These are phyloP conservation scores for Lysandra coridon DNA, from an alignment of 2,888 invertebrate genomes.

Conservation along the genomic window DNA sequence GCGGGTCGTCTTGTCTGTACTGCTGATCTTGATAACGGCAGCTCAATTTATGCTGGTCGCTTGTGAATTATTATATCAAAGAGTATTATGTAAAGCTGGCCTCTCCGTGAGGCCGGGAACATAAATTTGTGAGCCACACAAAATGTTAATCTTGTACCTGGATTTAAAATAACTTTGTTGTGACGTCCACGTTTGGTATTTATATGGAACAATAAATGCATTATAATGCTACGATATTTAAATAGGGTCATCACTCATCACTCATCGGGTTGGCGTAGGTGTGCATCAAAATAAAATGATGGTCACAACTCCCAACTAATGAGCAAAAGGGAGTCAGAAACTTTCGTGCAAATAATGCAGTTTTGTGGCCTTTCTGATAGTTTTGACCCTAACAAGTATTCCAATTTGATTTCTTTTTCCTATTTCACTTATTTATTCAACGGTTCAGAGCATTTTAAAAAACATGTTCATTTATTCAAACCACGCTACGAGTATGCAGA, in stretches of 20 bases:
- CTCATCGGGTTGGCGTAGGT: too few relatives aligned
- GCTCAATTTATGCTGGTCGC: conserved; percentile 14
- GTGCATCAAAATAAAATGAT: too few relatives aligned
- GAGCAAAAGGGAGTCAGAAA: too few relatives aligned
- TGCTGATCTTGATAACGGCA: conserved; percentile 2
- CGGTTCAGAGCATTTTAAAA: background rate
- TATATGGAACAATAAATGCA: background rate
- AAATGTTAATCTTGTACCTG: conserved; percentile 15
- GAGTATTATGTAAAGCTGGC: conserved; percentile 22
- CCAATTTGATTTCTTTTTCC: too few relatives aligned
- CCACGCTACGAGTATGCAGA: background rate
- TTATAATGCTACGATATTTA: background rate
- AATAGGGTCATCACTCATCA: background rate
- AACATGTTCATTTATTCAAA: background rate
- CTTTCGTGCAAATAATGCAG: too few relatives aligned
- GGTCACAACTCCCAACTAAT: too few relatives aligned
- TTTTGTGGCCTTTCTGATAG: too few relatives aligned
- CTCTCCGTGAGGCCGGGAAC: conserved; percentile 22
- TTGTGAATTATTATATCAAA: conserved; percentile 20
- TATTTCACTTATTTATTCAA: too few relatives aligned
- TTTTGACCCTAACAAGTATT: too few relatives aligned
- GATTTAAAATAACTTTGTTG: conserved; percentile 11
- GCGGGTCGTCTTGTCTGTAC: conserved; percentile 7
- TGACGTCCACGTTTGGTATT: conserved; percentile 1
- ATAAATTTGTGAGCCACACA: conserved; percentile 21